Evolutionary conservation across 2,113 vertebrate genomes (phyloP).

Genomic region (Aegypius monachus): DNA sequence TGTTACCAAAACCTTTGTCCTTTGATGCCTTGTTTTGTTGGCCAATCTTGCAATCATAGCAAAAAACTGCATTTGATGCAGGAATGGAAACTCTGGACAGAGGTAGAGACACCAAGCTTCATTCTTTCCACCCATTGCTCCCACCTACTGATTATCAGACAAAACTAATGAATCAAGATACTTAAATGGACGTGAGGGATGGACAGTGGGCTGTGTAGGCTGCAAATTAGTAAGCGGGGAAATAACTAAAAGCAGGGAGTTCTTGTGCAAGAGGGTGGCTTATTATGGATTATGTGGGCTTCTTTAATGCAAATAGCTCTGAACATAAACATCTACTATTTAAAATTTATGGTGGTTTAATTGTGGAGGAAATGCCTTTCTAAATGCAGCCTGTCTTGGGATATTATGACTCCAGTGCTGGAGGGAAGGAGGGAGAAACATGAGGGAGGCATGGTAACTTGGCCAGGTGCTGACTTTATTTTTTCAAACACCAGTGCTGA

Average conservation of each 20-base stretch:
- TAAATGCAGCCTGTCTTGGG: neutral
- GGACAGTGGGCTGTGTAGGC: neutral
- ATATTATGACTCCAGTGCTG: neutral
- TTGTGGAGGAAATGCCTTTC: slow-evolving; percentile 28
- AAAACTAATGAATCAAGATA: neutral
- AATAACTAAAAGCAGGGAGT: neutral
- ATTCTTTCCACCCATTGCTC: neutral
- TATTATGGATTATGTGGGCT: neutral
- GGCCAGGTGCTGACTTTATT: neutral
- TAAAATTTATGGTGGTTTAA: neutral
- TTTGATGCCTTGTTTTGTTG: neutral
- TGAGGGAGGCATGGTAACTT: neutral
- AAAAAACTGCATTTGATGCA: slow-evolving; percentile 26
- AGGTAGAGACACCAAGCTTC: neutral
- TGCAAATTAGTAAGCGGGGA: neutral
- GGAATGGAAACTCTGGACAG: slow-evolving; percentile 37
- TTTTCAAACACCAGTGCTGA: neutral
- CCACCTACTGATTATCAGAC: neutral
- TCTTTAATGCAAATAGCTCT: neutral
- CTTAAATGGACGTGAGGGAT: neutral
- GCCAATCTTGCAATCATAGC: neutral
- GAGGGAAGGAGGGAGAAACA: neutral
- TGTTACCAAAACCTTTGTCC: neutral
- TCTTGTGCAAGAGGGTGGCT: neutral
- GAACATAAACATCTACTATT: neutral